Evolutionary conservation across 2,888 invertebrate species (phyloP).

Genomic region (Keiferia lycopersicella): DNA sequence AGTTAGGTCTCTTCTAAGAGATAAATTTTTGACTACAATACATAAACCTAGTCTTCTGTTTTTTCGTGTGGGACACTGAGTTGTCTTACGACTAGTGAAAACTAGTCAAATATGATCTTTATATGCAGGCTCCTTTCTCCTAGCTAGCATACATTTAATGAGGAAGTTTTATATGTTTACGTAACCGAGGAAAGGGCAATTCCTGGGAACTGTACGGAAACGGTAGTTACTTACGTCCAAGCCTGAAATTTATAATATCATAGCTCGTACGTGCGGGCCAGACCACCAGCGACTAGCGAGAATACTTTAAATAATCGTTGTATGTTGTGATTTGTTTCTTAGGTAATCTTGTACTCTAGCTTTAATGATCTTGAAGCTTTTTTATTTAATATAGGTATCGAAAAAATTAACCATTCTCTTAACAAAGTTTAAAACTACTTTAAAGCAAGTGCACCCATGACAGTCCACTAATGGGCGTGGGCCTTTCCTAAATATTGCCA

Average conservation of each 20-base stretch:
- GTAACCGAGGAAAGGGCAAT: constrained; percentile 1
- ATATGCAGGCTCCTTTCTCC: neutral
- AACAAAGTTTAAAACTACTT: no score
- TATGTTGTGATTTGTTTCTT: neutral
- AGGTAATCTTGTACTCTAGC: no score
- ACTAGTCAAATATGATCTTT: neutral
- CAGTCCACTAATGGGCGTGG: no score
- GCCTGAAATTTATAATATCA: constrained; percentile 19
- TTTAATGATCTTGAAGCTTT: no score
- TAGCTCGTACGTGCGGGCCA: constrained; percentile 5
- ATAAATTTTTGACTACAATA: neutral
- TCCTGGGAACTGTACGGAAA: constrained; percentile 12
- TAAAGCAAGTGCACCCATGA: no score
- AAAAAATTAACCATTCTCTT: no score
- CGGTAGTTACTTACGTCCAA: constrained; percentile 3
- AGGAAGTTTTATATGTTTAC: constrained; percentile 8
- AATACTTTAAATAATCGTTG: neutral
- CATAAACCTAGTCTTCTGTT: no score
- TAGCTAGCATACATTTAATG: constrained; percentile 5
- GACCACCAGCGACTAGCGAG: neutral
- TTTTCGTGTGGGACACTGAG: no score
- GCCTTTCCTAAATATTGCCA: no score
- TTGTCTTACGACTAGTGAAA: neutral
- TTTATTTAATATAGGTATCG: no score
- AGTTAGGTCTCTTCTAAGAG: no score